Evolutionary conservation across 2,797 vertebrate species (phyloP), one percentile per base, ranked within the genome.

Genomic region (Holocentrus rufus): DNA sequence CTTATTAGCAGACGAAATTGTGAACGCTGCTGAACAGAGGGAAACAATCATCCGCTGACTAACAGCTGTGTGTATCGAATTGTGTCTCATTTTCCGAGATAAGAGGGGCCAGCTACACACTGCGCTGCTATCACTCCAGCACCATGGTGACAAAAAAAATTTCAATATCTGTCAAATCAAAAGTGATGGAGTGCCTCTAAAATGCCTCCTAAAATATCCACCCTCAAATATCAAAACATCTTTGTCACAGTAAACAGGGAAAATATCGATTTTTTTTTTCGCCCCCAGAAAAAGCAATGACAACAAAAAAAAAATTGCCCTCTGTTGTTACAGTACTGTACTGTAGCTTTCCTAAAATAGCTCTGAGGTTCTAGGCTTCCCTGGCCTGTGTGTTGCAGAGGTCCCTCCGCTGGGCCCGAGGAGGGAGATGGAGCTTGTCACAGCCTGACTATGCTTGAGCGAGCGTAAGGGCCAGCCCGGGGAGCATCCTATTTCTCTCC

Each of bases 181-280:
- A 84, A 87, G 61, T 72, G 74, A 90, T 85, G 69, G 63, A 82
- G 67, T 39, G 69, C 30, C 44, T 60, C 72, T 67, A 61, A 78
- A 81, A 74, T 56, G 57, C 72, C 44, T 69, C 65, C 8, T 52
- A 57, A 68, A 80, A 84, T 74, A 80, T 84, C 79, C 72, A 30
- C 62, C 55, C 54, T 27, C 54, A 30, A 67, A 81, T 72, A 85
- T 85, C 60, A 74, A 80, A 85, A 77, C 36, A 66, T 74, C 57
- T 65, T 61, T 52, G 64, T 85, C 39, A 74, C 74, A 81, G 67
- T 11, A 52, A 65, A 42, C 23, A 18, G 7, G 23, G 4, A 42
- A 64, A 69, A 42, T 22, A 66, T 5, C 31, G 53, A 44, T 23
- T 67, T 61, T 75, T 27, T 69, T 9, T 69, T 9, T 18, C 36